Evolutionary conservation across 2,113 vertebrate genomes (phyloP), one percentile per base, ranked within the genome.

Genomic region (Podiceps cristatus): DNA sequence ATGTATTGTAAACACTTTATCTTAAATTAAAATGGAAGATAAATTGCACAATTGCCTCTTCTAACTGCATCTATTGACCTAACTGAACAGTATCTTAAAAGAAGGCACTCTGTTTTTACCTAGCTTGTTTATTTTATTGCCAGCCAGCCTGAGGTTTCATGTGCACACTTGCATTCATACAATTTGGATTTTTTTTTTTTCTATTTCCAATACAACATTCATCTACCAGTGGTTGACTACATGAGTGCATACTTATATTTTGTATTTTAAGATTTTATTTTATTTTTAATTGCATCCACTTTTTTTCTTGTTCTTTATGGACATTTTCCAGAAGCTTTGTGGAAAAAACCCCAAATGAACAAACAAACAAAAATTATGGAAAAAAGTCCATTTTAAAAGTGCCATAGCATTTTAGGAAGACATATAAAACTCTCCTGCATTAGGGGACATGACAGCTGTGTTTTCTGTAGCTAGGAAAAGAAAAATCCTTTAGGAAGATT

Each of bases 11-110:
- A 72, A 80, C 28, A 40, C 42, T 81, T 60, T 33, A 67, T 19
- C 42, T 50, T 86, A 68, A 94, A 96, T 77, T 78, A 76, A 86
- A 96, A 86, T 9, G 47, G 56, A 92, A 95, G 75, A 85, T 68
- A 66, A 35, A 73, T 44, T 64, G 37, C 53, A 69, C 37, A 40
- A 50, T 90, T 68, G 16, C 42, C 23, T 72, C 75, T 86, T 72
- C 59, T 73, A 95, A 84, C 78, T 86, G 69, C 8, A 3, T 75
- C 16, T 93, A 83, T 87, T 86, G 77, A 95, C 72, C 35, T 74
- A 81, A 58, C 19, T 35, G 59, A 92, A 67, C 11, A 52, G n/a
- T 47, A 7, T 49, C 67, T 59, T 77, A 69, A 82, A 91, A 67
- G 44, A 79, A 86, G 9, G 2, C 14, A 31, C 6, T 67, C 24